Conservation (phyloP, 2,888 invertebrate genomes). For the Merodon equestris region DNA sequence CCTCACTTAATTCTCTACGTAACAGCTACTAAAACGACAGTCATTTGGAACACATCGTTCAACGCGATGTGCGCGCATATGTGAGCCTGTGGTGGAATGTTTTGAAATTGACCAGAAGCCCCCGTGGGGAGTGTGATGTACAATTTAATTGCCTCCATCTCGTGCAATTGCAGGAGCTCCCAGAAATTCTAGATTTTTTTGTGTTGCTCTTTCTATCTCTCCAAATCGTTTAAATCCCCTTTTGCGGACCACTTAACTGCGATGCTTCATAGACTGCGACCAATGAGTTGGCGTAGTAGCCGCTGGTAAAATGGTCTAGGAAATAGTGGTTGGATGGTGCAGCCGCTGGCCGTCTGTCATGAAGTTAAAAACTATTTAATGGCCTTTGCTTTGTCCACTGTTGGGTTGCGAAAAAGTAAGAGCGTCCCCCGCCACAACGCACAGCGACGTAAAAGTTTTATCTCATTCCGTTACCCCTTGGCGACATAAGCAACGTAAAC, state of each 20-base stretch:
- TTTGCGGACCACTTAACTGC: conserved; percentile 54
- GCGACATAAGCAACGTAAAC: conserved; percentile 4
- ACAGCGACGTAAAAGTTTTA: conserved; percentile 54
- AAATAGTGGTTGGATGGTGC: conserved; percentile 35
- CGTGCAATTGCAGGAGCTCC: conserved; percentile 49
- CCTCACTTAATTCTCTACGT: too few species aligned
- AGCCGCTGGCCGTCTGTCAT: conserved; percentile 50
- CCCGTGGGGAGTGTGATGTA: conserved; percentile 46
- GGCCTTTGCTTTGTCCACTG: conserved; percentile 42
- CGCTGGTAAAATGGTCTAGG: not conserved
- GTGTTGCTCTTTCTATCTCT: conserved; percentile 1
- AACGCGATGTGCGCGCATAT: conserved; percentile 30
- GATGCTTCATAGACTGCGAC: conserved; percentile 23
- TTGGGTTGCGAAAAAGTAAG: conserved; percentile 20
- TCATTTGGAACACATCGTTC: too few species aligned
- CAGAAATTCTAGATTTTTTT: conserved; percentile 36
- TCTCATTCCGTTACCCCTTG: conserved; percentile 37
- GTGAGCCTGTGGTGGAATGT: conserved; percentile 24
- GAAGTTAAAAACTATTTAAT: conserved; percentile 58
- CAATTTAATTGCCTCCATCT: conserved; percentile 58
- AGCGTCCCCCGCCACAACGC: not conserved
- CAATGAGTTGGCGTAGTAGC: conserved; percentile 17
- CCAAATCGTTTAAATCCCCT: conserved; percentile 27
- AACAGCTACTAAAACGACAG: too few species aligned
- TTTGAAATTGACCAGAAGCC: conserved; percentile 9